These are phyloP conservation scores for Acrocyrtus sp. DNA, from an alignment of 2,888 invertebrate species.

Conservation along the genomic window DNA sequence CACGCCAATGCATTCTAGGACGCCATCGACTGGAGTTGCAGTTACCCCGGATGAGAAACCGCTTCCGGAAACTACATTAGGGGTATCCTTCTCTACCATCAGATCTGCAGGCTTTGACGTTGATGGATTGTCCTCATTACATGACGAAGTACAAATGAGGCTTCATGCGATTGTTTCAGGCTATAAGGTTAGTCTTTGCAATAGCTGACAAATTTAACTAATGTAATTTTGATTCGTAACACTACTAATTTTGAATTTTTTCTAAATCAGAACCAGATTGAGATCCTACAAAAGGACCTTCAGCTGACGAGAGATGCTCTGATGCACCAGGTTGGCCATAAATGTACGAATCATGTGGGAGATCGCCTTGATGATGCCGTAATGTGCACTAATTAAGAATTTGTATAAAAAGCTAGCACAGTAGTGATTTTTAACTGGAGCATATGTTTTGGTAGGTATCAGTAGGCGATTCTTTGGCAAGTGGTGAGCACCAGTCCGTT, in stretches of 20 bases:
- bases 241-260: conserved; percentile 50
- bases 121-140: conserved; percentile 79
- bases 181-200: conserved; percentile 77
- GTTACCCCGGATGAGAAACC: conserved; percentile 70
- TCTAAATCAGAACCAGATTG: conserved; percentile 83
- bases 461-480: conserved; percentile 71
- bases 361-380: conserved; percentile 72
- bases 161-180: conserved; percentile 85
- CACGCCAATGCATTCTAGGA: conserved; percentile 71
- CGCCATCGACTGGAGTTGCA: conserved; percentile 71
- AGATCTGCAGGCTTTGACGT: conserved; percentile 70
- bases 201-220: too few species aligned
- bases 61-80: conserved; percentile 13
- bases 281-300: conserved; percentile 80
- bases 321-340: conserved; percentile 75
- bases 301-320: conserved; percentile 81
- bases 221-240: too few species aligned
- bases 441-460: conserved; percentile 37
- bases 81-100: conserved; percentile 7
- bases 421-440: neutral
- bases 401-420: neutral
- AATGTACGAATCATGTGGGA: conserved; percentile 71
- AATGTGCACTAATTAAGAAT: conserved; percentile 60
- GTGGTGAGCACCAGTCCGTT: conserved; percentile 69
- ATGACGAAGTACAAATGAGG: conserved; percentile 79